phyloP scores from a whole-genome alignment of 2,888 invertebrate species.

The Norana najaformis region DNA sequence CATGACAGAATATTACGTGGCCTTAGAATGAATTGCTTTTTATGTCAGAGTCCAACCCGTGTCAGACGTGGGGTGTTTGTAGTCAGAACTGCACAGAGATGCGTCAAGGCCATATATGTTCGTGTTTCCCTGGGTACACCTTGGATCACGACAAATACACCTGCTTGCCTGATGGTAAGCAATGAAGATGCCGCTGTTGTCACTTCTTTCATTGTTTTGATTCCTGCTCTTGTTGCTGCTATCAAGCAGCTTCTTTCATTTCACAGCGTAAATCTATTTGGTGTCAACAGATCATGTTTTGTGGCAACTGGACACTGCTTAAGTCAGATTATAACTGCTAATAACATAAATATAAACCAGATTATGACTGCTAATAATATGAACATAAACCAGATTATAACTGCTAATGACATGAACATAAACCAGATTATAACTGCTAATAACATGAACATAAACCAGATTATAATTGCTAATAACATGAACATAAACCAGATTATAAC shows the following conservation, averaged over 20 bases:
- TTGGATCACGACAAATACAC: conserved; percentile 52
- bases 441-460: too few relatives aligned
- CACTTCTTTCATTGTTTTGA: background rate
- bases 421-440: background rate
- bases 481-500: background rate
- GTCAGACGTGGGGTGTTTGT: conserved; percentile 73
- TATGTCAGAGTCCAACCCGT: conserved; percentile 48
- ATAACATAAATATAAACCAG: too few relatives aligned
- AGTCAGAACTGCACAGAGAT: conserved; percentile 68
- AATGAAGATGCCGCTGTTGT: background rate
- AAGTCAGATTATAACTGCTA: background rate
- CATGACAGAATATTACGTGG: background rate
- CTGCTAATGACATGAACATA: too few relatives aligned
- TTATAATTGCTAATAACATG: too few relatives aligned
- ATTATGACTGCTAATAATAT: too few relatives aligned
- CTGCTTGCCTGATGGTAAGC: conserved; percentile 51
- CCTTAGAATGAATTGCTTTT: background rate
- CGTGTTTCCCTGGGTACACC: conserved; percentile 48
- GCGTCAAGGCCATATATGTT: conserved; percentile 28
- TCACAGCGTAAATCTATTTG: background rate
- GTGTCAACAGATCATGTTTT: background rate
- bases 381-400: background rate
- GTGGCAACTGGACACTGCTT: background rate
- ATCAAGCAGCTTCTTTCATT: background rate
- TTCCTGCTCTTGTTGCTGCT: too few relatives aligned